Percentiles rank a stretch among this genome's conserved stretches.
phyloP scores from a whole-genome alignment of 2,888 invertebrate genomes.

The Trachelus stipa region DNA sequence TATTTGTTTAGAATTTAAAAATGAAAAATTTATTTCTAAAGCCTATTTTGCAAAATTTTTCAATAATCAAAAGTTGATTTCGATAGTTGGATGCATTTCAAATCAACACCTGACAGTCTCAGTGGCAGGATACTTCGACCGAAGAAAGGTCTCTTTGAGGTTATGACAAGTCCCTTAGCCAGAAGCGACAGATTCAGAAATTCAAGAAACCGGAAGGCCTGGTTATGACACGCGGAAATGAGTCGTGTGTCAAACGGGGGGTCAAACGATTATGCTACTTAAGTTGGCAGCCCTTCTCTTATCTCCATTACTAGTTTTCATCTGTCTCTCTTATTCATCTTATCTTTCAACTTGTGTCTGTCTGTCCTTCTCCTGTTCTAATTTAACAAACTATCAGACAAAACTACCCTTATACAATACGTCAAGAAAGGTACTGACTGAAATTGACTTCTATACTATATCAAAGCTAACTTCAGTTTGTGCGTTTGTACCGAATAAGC shows the following conservation, averaged over 20 bases:
- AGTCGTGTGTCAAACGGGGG: conserved; percentile 20
- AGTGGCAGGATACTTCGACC: neutral
- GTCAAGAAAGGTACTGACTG: neutral
- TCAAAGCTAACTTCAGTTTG: neutral
- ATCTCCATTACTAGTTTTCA: neutral
- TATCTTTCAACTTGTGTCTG: neutral
- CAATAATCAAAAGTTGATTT: neutral
- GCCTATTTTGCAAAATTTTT: neutral
- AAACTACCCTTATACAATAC: neutral
- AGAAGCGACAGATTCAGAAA: neutral
- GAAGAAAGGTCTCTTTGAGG: neutral
- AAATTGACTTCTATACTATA: neutral
- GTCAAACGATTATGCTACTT: neutral
- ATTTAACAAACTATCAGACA: neutral
- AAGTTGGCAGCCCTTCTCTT: neutral
- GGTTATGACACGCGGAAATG: conserved; percentile 56
- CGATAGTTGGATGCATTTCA: neutral
- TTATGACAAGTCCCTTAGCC: neutral
- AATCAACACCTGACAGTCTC: neutral
- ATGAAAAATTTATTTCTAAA: neutral
- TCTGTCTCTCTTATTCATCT: neutral
- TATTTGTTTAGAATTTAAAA: neutral
- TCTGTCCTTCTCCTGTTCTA: neutral
- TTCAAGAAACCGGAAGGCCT: neutral
- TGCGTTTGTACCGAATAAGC: neutral